Conservation (phyloP, 2,113 vertebrate genomes). For the Struthio camelus region DNA sequence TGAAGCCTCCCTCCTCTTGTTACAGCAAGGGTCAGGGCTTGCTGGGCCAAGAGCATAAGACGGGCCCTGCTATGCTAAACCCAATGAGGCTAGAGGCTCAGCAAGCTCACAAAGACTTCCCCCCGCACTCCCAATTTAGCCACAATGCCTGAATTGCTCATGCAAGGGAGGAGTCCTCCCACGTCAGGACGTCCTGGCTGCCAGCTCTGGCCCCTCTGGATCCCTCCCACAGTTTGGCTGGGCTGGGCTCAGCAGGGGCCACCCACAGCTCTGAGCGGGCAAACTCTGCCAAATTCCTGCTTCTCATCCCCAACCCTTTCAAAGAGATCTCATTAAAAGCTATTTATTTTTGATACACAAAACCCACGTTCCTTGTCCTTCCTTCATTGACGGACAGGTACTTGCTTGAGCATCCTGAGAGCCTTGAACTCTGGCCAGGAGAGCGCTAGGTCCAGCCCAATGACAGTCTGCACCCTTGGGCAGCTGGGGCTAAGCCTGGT, state of each 20-base stretch:
- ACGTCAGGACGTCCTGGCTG: neutral
- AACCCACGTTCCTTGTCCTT: neutral
- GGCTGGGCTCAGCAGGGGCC: no score
- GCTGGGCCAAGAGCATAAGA: accelerated
- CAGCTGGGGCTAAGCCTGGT: neutral
- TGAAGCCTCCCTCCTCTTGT: neutral
- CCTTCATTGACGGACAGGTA: neutral
- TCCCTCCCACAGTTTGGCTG: neutral
- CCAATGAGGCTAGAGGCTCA: neutral
- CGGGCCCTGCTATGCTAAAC: neutral
- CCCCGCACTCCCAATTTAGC: accelerated
- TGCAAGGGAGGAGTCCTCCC: neutral
- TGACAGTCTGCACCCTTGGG: neutral
- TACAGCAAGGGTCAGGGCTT: neutral
- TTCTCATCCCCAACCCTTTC: neutral
- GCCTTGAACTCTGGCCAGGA: neutral
- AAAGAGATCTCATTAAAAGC: neutral
- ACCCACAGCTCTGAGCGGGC: neutral
- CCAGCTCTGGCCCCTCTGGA: neutral
- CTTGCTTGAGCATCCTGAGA: neutral
- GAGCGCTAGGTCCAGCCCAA: neutral
- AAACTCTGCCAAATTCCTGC: neutral
- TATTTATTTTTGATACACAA: neutral
- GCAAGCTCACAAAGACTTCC: neutral
- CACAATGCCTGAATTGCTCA: neutral